A percentile compares a stretch with the other conserved stretches of the same genome.
Conservation (phyloP, 2,797 vertebrate species). For the Ambastaia sidthimunki region DNA sequence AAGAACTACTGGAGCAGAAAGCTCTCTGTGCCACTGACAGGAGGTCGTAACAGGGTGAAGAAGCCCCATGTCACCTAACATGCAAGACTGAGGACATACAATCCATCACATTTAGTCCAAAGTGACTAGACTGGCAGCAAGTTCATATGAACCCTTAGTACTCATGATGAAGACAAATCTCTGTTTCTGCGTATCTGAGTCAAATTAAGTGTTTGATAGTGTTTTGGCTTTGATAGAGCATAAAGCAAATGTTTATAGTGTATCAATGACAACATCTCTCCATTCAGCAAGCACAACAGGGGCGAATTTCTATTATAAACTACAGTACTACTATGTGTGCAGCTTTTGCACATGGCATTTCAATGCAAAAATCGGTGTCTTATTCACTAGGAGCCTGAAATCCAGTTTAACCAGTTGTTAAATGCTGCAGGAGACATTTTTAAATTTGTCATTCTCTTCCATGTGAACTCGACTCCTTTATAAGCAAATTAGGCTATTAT, state of each 20-base stretch:
- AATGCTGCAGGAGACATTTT: no score
- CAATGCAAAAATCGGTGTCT: no score
- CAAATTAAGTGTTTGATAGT: background rate
- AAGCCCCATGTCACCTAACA: conserved; percentile 59
- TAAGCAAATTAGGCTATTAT: no score
- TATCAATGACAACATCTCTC: background rate
- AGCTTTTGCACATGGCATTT: no score
- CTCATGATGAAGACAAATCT: background rate
- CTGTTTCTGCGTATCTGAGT: background rate
- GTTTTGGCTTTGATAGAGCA: conserved; percentile 6
- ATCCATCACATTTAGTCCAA: conserved; percentile 69
- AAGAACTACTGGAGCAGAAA: conserved; percentile 61
- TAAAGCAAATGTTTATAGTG: background rate
- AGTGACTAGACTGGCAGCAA: conserved; percentile 56
- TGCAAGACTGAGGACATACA: conserved; percentile 60
- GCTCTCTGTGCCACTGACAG: conserved; percentile 59
- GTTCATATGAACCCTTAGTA: conserved; percentile 35
- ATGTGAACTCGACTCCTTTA: no score
- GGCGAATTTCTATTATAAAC: background rate
- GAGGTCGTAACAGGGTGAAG: conserved; percentile 59
- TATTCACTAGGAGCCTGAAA: no score
- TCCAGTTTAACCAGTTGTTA: no score
- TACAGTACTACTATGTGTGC: no score
- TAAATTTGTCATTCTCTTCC: no score
- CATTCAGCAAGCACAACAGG: background rate